Evolutionary conservation across 2,113 vertebrate genomes (phyloP).

Genomic region (Tachysurus vachellii): DNA sequence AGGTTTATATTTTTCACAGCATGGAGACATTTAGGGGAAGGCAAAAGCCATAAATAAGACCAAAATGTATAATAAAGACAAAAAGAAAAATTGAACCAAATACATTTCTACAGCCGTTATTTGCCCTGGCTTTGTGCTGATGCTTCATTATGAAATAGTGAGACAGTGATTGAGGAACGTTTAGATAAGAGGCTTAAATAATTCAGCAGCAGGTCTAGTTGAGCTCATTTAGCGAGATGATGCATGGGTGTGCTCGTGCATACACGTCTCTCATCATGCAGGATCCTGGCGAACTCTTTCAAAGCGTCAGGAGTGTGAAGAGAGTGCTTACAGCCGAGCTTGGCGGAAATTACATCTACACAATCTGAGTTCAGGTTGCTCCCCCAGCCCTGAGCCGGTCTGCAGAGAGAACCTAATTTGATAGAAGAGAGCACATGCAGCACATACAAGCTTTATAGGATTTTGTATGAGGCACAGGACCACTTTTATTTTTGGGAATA

Average conservation of each 20-base stretch:
- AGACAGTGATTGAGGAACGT: constrained; percentile 11
- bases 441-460: neutral
- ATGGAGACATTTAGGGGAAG: neutral
- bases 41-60: neutral
- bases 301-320: constrained; percentile 16
- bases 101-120: constrained; percentile 12
- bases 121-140: neutral
- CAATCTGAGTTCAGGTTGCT: constrained; percentile 9
- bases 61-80: neutral
- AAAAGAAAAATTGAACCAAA: neutral
- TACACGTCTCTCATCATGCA: constrained; percentile 22
- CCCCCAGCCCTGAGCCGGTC: neutral
- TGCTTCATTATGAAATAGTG: neutral
- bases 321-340: neutral
- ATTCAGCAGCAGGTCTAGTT: constrained; percentile 35
- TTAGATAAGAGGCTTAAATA: constrained; percentile 44
- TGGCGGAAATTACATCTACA: constrained; percentile 2
- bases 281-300: constrained; percentile 23
- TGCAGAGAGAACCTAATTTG: neutral
- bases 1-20: neutral
- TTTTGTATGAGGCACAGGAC: neutral
- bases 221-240: constrained; percentile 36
- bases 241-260: constrained; percentile 20
- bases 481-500: neutral
- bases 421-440: neutral